Base-by-base conservation (phyloP, 2,113 vertebrate genomes). In the Corydoras sp. region DNA sequence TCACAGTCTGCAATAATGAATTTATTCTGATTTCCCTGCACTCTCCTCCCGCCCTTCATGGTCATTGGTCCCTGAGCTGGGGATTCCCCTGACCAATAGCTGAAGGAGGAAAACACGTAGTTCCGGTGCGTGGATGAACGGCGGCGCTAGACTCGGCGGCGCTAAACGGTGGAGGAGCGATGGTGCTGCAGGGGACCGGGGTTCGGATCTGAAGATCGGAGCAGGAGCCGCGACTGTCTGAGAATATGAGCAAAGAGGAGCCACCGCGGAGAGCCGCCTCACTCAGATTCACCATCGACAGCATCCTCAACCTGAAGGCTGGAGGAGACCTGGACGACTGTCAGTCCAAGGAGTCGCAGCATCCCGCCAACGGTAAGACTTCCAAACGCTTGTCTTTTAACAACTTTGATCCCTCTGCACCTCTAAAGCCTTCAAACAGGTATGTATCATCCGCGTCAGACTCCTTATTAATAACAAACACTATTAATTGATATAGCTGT, bases 181-280 rank as follows among this genome's bases (percentile, higher is more conserved):
- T 89, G 90, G 73, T 88, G 82, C 79, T 80, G 15, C 81, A 30
- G 72, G 83, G 81, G 62, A 63, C 77, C 75, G 62, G 76, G 68
- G 76, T 72, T 73, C 69, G 72, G 79, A 78, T 59, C 18, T 71
- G 65, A 79, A 73, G 72, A 69, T 61, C 65, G 18, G 71, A 43
- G 55, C 54, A 10, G n/a, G 29, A 67, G 5, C 32, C 12, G 43
- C 62, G 65, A 58, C 24, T 67, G 65, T 29, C 63, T 73, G 82
- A 86, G 85, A 91, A 90, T 88, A 92, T 91, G 90, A 91, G 85
- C 87, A 91, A 89, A 82, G 89, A 84, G 70, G 88, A 86, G 59
- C 80, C 81, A 8, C 76, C 87, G 87, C 89, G 89, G 74, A 85
- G 87, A 80, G 86, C 89, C 75, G 86, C 87, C 74, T 87, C 89